phyloP scores from a whole-genome alignment of 2,888 invertebrate genomes.

The Ctena decussata region DNA sequence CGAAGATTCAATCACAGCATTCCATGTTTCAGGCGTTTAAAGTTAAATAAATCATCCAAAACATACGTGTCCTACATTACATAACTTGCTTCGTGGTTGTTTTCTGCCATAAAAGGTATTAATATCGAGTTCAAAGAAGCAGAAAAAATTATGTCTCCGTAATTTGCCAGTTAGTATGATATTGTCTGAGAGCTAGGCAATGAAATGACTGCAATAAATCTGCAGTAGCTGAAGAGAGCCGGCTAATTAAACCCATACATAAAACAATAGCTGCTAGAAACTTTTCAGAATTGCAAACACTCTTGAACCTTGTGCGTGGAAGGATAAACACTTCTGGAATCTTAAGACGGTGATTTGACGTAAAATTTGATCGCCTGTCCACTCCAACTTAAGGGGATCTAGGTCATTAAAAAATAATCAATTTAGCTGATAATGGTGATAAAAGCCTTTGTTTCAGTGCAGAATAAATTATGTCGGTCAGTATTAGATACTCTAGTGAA shows the following conservation, averaged over 20 bases:
- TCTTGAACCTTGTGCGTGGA: background rate
- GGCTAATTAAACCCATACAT: background rate
- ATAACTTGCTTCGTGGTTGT: too few relatives aligned
- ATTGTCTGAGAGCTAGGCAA: background rate
- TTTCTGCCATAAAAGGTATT: too few relatives aligned
- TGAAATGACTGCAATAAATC: background rate
- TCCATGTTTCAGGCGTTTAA: too few relatives aligned
- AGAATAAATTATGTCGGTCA: background rate
- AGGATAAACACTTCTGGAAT: background rate
- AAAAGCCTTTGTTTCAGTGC: background rate
- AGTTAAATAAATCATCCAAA: too few relatives aligned
- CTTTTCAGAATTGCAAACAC: background rate
- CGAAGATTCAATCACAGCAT: too few relatives aligned
- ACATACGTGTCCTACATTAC: too few relatives aligned
- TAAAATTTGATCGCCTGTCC: background rate
- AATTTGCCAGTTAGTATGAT: background rate
- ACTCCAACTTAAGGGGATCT: background rate
- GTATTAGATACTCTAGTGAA: too few relatives aligned
- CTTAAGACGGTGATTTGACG: background rate
- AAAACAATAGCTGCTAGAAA: background rate
- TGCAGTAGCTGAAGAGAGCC: background rate
- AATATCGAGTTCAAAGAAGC: too few relatives aligned
- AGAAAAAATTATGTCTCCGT: background rate
- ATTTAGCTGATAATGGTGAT: background rate
- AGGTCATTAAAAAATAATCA: conserved; percentile 3